Evolutionary conservation across 2,888 invertebrate genomes (phyloP).

Genomic region (Drosophila anomelani): DNA sequence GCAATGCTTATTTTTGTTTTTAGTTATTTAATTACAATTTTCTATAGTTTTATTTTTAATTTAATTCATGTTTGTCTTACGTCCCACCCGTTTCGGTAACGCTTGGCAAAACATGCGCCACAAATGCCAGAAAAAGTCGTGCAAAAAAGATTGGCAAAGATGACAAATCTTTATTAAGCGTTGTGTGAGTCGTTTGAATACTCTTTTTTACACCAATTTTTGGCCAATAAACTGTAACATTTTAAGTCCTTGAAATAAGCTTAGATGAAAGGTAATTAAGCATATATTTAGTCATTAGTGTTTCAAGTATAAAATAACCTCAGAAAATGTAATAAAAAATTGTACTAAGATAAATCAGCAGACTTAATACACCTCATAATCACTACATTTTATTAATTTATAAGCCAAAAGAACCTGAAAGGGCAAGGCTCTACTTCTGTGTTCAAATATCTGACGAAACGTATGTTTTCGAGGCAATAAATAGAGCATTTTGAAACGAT

Average conservation of each 20-base stretch:
- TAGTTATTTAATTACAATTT: constrained; percentile 70
- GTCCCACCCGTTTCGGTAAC: constrained; percentile 35
- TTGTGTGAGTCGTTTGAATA: constrained; percentile 9
- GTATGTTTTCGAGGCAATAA: neutral
- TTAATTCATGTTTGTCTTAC: constrained; percentile 56
- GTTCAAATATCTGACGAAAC: constrained; percentile 10
- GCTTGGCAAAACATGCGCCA: constrained; percentile 51
- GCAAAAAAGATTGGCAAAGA: constrained; percentile 52
- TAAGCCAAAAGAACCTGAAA: constrained; percentile 17
- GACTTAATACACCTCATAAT: neutral
- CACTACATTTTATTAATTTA: neutral
- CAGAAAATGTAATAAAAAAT: neutral
- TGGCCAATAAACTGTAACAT: no score
- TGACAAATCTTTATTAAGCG: constrained; percentile 26
- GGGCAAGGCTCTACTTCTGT: constrained; percentile 30
- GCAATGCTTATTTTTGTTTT: constrained; percentile 55
- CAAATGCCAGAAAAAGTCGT: constrained; percentile 53
- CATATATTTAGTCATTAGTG: neutral
- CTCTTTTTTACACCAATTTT: constrained; percentile 2
- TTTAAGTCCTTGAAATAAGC: neutral
- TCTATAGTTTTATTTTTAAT: constrained; percentile 67
- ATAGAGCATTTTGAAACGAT: constrained; percentile 43
- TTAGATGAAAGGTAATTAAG: neutral
- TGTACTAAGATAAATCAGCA: neutral
- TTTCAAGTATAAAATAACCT: neutral